Percentiles rank a stretch among this genome's conserved stretches.
phyloP scores from a whole-genome alignment of 2,888 invertebrate species.

The Scrobipalpa atriplicella region DNA sequence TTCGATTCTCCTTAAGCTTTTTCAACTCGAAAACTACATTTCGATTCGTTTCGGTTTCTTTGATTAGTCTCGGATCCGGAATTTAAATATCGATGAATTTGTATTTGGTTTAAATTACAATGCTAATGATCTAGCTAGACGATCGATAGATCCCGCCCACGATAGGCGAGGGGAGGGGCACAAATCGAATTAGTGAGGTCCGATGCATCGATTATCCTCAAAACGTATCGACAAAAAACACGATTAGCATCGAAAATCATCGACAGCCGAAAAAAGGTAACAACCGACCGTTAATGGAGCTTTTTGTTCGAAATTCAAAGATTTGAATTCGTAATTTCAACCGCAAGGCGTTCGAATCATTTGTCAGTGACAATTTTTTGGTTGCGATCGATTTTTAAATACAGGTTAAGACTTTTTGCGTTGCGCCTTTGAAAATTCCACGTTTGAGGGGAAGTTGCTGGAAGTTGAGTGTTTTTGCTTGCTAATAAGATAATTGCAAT shows the following conservation, averaged over 20 bases:
- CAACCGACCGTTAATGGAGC: conserved; percentile 77
- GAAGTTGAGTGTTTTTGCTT: conserved; percentile 45
- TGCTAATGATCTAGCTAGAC: conserved; percentile 59
- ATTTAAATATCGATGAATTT: conserved; percentile 23
- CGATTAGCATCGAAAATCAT: conserved; percentile 80
- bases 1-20: too few relatives aligned
- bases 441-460: conserved; percentile 43
- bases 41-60: conserved; percentile 13
- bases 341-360: conserved; percentile 82
- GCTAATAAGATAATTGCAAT: conserved; percentile 55
- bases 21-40: conserved; percentile 1
- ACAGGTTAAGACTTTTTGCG: conserved; percentile 71
- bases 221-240: conserved; percentile 76
- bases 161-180: conserved; percentile 72
- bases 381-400: conserved; percentile 83
- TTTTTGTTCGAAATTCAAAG: conserved; percentile 80
- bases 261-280: conserved; percentile 79
- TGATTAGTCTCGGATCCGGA: conserved; percentile 12
- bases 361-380: conserved; percentile 83
- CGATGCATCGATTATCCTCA: conserved; percentile 78
- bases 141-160: conserved; percentile 77
- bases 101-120: conserved; percentile 19
- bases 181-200: conserved; percentile 78
- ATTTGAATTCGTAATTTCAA: conserved; percentile 82
- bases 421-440: conserved; percentile 45